These are phyloP conservation scores for Gila orcuttii DNA, from an alignment of 2,113 vertebrate genomes.

Conservation along the genomic window DNA sequence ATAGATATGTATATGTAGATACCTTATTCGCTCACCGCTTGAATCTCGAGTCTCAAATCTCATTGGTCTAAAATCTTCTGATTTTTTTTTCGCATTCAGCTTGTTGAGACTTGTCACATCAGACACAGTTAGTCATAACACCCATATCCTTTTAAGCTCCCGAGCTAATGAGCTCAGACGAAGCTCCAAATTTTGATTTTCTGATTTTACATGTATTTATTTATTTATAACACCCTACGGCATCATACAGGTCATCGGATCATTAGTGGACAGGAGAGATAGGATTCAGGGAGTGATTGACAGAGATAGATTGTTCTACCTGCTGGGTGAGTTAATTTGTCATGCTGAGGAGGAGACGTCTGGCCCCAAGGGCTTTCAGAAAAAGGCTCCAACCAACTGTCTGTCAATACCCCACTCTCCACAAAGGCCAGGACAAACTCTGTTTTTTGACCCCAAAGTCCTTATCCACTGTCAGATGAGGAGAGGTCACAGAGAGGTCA, in stretches of 20 bases:
- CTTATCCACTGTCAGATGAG: constrained; percentile 21
- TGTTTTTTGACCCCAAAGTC: constrained; percentile 30
- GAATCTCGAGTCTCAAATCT: too few relatives aligned
- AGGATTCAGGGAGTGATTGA: constrained; percentile 9
- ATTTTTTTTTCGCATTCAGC: neutral
- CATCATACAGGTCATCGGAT: neutral
- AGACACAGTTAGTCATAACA: neutral
- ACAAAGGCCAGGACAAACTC: constrained; percentile 10
- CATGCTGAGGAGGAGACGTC: constrained; percentile 17
- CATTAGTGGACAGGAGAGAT: neutral
- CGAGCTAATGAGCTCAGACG: neutral
- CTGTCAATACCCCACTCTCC: constrained; percentile 3
- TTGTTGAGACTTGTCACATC: neutral
- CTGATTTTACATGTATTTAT: constrained; percentile 15
- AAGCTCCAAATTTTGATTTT: neutral
- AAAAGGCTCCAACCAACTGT: constrained; percentile 8
- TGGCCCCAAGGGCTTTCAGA: constrained; percentile 22
- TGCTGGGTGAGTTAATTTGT: constrained; percentile 30
- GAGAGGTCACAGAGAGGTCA: constrained; percentile 28
- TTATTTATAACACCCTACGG: constrained; percentile 4
- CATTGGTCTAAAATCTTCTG: neutral
- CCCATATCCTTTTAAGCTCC: neutral
- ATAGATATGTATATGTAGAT: too few relatives aligned
- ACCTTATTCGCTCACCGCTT: too few relatives aligned
- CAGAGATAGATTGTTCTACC: constrained; percentile 33